Conservation (phyloP, 2,888 invertebrate genomes). For the Liopterus haemorrhoidalis region DNA sequence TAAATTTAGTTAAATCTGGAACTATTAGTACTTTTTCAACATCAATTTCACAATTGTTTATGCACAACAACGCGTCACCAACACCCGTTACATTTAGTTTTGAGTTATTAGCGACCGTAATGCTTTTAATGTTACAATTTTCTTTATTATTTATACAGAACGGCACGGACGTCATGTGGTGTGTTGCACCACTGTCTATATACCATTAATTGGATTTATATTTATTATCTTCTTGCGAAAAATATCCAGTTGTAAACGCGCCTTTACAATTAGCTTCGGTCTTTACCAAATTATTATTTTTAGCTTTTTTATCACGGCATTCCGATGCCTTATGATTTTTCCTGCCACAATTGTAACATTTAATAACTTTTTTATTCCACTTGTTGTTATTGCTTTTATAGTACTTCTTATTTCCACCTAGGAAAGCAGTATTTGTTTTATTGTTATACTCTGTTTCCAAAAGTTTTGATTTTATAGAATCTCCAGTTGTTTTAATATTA, state of each 20-base stretch:
- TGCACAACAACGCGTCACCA: too few relatives aligned
- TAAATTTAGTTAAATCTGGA: conserved; percentile 10
- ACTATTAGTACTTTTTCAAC: conserved; percentile 16
- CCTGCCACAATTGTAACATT: conserved; percentile 13
- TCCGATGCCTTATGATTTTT: conserved; percentile 16
- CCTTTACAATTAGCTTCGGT: too few relatives aligned
- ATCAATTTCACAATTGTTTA: conserved; percentile 12
- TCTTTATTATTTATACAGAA: background rate
- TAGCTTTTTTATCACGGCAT: conserved; percentile 1
- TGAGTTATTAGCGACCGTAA: conserved; percentile 3
- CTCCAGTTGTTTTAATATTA: conserved; percentile 3
- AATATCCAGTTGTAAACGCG: too few relatives aligned
- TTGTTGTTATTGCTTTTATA: conserved; percentile 3
- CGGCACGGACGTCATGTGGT: conserved; percentile 11
- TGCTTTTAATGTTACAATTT: conserved; percentile 4
- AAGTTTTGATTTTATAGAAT: conserved; percentile 8
- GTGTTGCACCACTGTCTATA: conserved; percentile 13
- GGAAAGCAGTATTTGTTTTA: conserved; percentile 9
- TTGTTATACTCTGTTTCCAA: conserved; percentile 2
- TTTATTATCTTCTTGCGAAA: background rate
- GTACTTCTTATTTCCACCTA: conserved; percentile 3
- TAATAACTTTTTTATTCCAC: background rate
- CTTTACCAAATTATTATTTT: too few relatives aligned
- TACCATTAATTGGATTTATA: conserved; percentile 6
- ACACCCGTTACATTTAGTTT: conserved; percentile 1